phyloP scores from a whole-genome alignment of 1,140 invertebrate genomes.

The Ectropis grisescens region DNA sequence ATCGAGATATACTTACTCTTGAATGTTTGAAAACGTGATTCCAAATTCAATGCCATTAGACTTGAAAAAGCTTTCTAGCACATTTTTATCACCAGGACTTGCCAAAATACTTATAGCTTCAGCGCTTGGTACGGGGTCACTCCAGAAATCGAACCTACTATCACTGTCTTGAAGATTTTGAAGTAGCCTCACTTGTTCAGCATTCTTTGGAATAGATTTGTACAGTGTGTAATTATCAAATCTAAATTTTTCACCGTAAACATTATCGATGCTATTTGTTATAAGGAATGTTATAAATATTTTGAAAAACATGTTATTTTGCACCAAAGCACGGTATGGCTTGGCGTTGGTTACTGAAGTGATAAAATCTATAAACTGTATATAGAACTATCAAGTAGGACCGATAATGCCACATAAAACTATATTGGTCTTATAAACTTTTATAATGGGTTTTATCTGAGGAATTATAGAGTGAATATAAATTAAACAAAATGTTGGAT shows the following conservation, averaged over 20 bases:
- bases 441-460: too few species aligned
- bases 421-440: too few species aligned
- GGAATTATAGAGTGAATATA: too few species aligned
- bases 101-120: constrained; percentile 39
- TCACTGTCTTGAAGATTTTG: constrained; percentile 26
- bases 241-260: constrained; percentile 22
- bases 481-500: too few species aligned
- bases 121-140: constrained; percentile 14
- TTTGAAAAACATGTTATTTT: too few species aligned
- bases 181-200: constrained; percentile 25
- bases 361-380: too few species aligned
- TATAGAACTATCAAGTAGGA: too few species aligned
- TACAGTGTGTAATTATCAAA: constrained; percentile 45
- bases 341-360: too few species aligned
- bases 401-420: too few species aligned
- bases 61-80: constrained; percentile 29
- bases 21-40: constrained; percentile 35
- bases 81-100: constrained; percentile 27
- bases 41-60: constrained; percentile 25
- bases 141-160: constrained; percentile 42
- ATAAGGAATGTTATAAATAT: neutral
- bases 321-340: too few species aligned
- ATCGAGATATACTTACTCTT: constrained; percentile 63
- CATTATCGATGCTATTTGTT: neutral
- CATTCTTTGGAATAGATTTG: constrained; percentile 35